phyloP scores from a whole-genome alignment of 2,888 invertebrate species.

The Micoletzkya japonica region DNA sequence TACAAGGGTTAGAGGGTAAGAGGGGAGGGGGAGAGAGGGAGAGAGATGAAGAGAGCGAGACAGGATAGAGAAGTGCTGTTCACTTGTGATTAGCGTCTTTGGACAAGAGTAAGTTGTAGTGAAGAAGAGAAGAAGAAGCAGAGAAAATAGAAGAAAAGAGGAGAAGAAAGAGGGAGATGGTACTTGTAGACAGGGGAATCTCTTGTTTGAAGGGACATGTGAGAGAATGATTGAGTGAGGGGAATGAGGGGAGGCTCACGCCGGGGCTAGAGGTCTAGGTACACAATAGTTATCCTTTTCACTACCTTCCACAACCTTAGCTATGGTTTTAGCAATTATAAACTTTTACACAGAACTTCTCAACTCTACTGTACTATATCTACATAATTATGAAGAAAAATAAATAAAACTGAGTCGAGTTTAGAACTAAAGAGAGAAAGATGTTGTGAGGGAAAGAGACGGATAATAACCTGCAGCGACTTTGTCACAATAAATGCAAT shows the following conservation, averaged over 20 bases:
- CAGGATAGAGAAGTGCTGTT: not conserved
- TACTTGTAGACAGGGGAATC: not conserved
- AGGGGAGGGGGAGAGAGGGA: not conserved
- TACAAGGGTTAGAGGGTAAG: not conserved
- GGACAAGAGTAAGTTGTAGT: conserved; percentile 7
- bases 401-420: too few species aligned
- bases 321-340: too few species aligned
- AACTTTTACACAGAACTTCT: too few species aligned
- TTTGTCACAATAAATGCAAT: not conserved
- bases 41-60: not conserved
- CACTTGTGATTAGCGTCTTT: too few species aligned
- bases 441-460: not conserved
- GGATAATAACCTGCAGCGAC: not conserved
- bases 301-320: too few species aligned
- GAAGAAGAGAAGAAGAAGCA: conserved; percentile 1
- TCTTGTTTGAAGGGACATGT: not conserved
- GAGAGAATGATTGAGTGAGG: not conserved
- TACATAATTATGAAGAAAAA: too few species aligned
- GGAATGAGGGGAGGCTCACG: too few species aligned
- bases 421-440: not conserved
- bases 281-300: too few species aligned
- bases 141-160: not conserved
- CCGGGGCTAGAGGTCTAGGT: too few species aligned
- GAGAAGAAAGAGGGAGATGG: not conserved
- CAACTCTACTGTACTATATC: too few species aligned